Evolutionary conservation across 2,888 invertebrate species (phyloP).

Genomic region (Ceriagrion tenellum): DNA sequence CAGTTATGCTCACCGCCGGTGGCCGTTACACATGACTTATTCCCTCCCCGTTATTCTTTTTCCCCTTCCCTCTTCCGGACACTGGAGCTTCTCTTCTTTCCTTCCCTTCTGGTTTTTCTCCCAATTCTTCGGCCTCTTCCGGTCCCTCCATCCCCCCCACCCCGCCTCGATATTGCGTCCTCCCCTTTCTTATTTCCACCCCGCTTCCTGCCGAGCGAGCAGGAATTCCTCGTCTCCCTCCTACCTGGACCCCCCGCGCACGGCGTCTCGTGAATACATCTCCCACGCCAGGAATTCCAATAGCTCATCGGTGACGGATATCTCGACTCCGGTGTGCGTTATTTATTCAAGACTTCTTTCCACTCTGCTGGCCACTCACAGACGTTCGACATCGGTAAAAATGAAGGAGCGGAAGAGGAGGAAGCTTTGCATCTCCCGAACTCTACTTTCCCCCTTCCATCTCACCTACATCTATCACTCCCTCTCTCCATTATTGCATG

Average conservation of each 20-base stretch:
- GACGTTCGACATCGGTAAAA: background rate
- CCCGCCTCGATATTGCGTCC: too few relatives aligned
- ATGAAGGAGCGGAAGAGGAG: background rate
- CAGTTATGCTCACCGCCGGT: background rate
- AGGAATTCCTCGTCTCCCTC: background rate
- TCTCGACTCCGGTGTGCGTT: conserved; percentile 35
- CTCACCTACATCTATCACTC: background rate
- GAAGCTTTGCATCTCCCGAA: background rate
- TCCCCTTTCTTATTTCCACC: too few relatives aligned
- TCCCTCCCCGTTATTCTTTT: background rate
- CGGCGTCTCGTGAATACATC: background rate
- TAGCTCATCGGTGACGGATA: conserved; percentile 47
- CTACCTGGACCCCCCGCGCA: background rate
- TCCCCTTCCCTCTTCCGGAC: background rate
- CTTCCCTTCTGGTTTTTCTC: background rate
- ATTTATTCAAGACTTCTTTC: background rate
- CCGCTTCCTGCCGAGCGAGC: too few relatives aligned
- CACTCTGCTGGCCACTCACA: background rate
- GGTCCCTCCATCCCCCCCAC: too few relatives aligned
- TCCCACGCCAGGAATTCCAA: conserved; percentile 37
- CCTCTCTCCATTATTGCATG: background rate
- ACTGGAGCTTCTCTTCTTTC: background rate
- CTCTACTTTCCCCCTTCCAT: background rate
- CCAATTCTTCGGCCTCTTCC: too few relatives aligned
- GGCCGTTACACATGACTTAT: background rate